Conservation (phyloP, 1,140 invertebrate genomes). For the Drosophila sechellia region DNA sequence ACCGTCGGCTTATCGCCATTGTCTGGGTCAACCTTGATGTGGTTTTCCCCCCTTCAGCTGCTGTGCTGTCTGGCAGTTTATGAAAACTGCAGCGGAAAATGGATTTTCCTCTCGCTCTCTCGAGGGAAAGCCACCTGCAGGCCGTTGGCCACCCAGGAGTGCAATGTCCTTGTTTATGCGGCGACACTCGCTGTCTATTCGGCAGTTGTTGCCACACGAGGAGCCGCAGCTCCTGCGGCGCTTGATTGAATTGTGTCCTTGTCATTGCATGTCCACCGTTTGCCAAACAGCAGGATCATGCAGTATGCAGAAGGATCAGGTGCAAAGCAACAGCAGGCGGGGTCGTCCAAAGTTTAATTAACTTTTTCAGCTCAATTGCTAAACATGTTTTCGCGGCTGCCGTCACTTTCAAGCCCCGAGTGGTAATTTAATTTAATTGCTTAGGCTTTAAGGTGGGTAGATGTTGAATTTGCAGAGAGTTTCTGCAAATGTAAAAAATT, state of each 20-base stretch:
- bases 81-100: slow-evolving; percentile 77
- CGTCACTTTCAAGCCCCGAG: slow-evolving; percentile 13
- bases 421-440: slow-evolving; percentile 15
- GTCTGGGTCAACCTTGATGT: slow-evolving; percentile 54
- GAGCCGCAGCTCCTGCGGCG: slow-evolving; percentile 38
- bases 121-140: slow-evolving; percentile 15
- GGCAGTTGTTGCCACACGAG: background rate
- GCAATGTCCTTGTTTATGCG: slow-evolving; percentile 81
- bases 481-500: too few species aligned
- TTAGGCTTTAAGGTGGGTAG: slow-evolving; percentile 1
- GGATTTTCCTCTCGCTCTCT: slow-evolving; percentile 20
- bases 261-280: slow-evolving; percentile 56
- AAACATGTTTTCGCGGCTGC: slow-evolving; percentile 41
- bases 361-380: slow-evolving; percentile 71
- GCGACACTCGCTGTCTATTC: slow-evolving; percentile 49
- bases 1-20: slow-evolving; percentile 74
- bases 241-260: slow-evolving; percentile 82
- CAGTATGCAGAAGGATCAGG: background rate
- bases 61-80: slow-evolving; percentile 63
- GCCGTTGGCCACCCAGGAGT: slow-evolving; percentile 58
- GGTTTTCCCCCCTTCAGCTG: slow-evolving; percentile 20
- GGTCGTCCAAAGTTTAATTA: slow-evolving; percentile 64
- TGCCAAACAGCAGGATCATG: background rate
- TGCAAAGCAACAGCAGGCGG: background rate
- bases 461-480: too few species aligned